Evolutionary conservation across 2,888 invertebrate species (phyloP).

Genomic region (Drosophila tripunctata): DNA sequence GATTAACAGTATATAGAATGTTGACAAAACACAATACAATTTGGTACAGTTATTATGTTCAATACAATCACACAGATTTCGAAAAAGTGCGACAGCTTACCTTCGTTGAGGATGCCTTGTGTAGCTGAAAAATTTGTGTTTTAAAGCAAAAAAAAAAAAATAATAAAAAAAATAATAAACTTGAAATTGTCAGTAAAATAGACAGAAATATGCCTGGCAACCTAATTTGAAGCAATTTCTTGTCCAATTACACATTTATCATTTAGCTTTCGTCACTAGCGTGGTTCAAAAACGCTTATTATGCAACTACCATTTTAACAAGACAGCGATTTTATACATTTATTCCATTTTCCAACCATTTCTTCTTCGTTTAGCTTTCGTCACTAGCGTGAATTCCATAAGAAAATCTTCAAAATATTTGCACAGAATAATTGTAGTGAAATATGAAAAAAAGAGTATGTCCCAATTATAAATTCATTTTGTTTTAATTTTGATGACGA

Average conservation of each 20-base stretch:
- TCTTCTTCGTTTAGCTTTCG: too few relatives aligned
- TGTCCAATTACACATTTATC: neutral
- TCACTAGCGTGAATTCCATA: too few relatives aligned
- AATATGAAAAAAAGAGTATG: too few relatives aligned
- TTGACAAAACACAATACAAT: conserved; percentile 4
- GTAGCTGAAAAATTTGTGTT: conserved; percentile 67
- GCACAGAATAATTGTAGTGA: too few relatives aligned
- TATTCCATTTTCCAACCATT: too few relatives aligned
- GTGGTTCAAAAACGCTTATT: neutral
- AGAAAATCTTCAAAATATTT: too few relatives aligned
- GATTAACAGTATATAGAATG: conserved; percentile 6
- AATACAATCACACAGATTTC: conserved; percentile 18
- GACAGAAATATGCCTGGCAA: neutral
- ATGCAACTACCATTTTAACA: too few relatives aligned
- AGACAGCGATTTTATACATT: too few relatives aligned
- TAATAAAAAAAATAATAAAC: conserved; percentile 32
- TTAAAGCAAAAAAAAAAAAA: conserved; percentile 10
- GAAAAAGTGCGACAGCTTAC: conserved; percentile 61
- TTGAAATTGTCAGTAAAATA: conserved; percentile 31
- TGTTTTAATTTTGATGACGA: too few relatives aligned
- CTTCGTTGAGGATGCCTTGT: conserved; percentile 80
- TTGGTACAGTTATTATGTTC: neutral
- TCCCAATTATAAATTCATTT: too few relatives aligned
- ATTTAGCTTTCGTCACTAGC: neutral
- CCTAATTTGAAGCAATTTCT: neutral